These are phyloP conservation scores for Theretra japonica DNA, from an alignment of 2,888 invertebrate genomes.

Conservation along the genomic window DNA sequence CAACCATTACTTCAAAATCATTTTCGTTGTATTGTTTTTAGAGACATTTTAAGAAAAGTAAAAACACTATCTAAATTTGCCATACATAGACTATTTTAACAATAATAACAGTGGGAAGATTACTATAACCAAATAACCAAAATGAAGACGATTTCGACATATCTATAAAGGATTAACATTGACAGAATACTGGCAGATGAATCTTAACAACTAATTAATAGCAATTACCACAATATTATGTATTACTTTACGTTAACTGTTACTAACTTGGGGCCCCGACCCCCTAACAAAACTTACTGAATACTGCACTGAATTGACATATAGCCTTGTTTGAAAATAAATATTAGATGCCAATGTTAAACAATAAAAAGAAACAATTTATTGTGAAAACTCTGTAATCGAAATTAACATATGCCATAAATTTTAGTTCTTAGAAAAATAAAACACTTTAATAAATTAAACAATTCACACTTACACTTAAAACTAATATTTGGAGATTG, in stretches of 20 bases:
- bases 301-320: not conserved
- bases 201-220: conserved; percentile 13
- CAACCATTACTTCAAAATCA: too few species aligned
- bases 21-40: too few species aligned
- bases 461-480: not conserved
- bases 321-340: not conserved
- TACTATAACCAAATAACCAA: not conserved
- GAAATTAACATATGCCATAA: too few species aligned
- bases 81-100: too few species aligned
- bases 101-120: not conserved
- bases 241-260: not conserved
- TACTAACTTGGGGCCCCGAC: not conserved
- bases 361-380: too few species aligned
- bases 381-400: too few species aligned
- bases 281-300: not conserved
- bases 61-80: too few species aligned
- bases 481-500: conserved; percentile 6
- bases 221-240: conserved; percentile 6
- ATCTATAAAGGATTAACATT: not conserved
- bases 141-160: not conserved
- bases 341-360: too few species aligned
- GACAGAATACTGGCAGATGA: not conserved
- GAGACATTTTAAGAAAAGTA: too few species aligned
- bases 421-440: too few species aligned
- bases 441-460: not conserved